A percentile compares a stretch with the other conserved stretches of the same genome.
phyloP scores from a whole-genome alignment of 1,140 invertebrate genomes.

The Anadara kagoshimensis region DNA sequence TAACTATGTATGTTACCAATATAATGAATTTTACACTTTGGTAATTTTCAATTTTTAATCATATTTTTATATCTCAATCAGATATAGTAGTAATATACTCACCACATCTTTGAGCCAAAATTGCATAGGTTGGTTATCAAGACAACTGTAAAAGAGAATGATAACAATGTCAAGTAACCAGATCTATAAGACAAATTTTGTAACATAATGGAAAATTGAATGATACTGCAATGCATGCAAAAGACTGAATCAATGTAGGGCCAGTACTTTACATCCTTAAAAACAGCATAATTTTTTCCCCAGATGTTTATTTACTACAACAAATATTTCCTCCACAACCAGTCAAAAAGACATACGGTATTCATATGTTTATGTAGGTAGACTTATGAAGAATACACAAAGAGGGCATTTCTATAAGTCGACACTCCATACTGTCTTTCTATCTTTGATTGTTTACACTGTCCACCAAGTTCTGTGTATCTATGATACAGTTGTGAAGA shows the following conservation, averaged over 20 bases:
- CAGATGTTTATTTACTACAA: not conserved
- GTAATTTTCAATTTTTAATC: too few relatives aligned
- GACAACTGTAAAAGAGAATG: not conserved
- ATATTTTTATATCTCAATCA: not conserved
- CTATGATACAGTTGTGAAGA: too few relatives aligned
- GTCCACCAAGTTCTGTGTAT: too few relatives aligned
- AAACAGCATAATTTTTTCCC: not conserved
- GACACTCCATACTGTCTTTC: too few relatives aligned
- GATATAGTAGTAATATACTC: not conserved
- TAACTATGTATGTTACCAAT: too few relatives aligned
- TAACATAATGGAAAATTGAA: not conserved
- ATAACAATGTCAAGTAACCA: not conserved
- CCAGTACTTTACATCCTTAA: not conserved
- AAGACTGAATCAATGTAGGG: not conserved
- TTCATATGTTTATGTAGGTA: too few relatives aligned
- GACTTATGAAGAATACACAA: too few relatives aligned
- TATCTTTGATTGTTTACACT: too few relatives aligned
- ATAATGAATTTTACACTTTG: too few relatives aligned
- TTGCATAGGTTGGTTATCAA: slow-evolving; percentile 10
- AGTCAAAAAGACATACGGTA: too few relatives aligned
- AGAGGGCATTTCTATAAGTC: too few relatives aligned
- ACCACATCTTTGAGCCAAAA: slow-evolving; percentile 16
- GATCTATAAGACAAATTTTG: not conserved
- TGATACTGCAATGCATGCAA: not conserved
- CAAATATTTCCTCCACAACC: not conserved